phyloP scores from a whole-genome alignment of 2,888 invertebrate genomes.

The Apodemia duryi region DNA sequence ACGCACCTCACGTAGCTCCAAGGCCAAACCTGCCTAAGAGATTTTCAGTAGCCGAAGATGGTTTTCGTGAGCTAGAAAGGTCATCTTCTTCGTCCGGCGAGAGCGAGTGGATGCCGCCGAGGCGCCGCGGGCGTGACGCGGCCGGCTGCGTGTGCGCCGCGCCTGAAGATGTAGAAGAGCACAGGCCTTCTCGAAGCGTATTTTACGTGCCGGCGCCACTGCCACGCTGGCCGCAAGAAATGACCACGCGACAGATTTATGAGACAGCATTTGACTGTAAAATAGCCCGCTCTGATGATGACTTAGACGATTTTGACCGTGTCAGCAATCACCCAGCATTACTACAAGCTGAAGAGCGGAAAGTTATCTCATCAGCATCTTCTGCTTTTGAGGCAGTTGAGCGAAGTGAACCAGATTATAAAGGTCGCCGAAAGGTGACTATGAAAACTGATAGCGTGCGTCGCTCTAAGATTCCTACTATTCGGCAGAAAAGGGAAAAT shows the following conservation, averaged over 20 bases:
- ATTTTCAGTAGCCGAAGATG: slow-evolving; percentile 85
- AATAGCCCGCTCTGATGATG: slow-evolving; percentile 88
- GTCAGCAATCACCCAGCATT: slow-evolving; percentile 89
- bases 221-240: slow-evolving; percentile 81
- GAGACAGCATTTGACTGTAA: slow-evolving; percentile 95
- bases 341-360: slow-evolving; percentile 75
- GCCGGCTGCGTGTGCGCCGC: slow-evolving; percentile 87
- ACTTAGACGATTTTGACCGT: slow-evolving; percentile 89
- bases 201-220: slow-evolving; percentile 84
- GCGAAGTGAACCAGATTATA: slow-evolving; percentile 69
- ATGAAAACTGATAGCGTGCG: slow-evolving; percentile 76
- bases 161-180: slow-evolving; percentile 83
- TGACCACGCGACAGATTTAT: slow-evolving; percentile 86
- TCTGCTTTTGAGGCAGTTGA: slow-evolving; percentile 74
- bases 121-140: slow-evolving; percentile 82
- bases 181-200: slow-evolving; percentile 82
- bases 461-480: slow-evolving; percentile 81
- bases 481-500: slow-evolving; percentile 72
- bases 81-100: slow-evolving; percentile 78
- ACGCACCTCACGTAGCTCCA: slow-evolving; percentile 84
- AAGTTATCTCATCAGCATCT: slow-evolving; percentile 70
- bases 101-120: slow-evolving; percentile 85
- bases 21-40: slow-evolving; percentile 81
- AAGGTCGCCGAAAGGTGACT: slow-evolving; percentile 78
- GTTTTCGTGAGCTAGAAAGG: slow-evolving; percentile 78